Base-by-base conservation (phyloP, 2,797 vertebrate species). In the Pachyuromys duprasi region DNA sequence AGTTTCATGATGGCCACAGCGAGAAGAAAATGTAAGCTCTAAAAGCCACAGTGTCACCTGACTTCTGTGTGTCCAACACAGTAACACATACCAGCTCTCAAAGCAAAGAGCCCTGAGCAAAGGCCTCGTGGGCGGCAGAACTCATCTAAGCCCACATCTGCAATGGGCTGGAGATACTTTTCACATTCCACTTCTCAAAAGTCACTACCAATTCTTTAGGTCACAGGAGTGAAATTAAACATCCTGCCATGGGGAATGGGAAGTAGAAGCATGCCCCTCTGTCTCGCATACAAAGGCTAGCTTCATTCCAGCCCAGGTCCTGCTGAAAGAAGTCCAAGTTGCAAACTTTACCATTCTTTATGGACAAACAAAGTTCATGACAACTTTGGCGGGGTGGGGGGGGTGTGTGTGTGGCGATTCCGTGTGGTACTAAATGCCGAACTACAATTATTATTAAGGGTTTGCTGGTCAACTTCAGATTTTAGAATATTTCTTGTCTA, bases 391-490 rank as follows among this genome's bases (percentile, higher is more conserved):
- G 24, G 72, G n/a, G n/a, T n/a, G n/a, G n/a, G n/a, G n/a, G n/a
- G n/a, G n/a, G n/a, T n/a, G n/a, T n/a, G n/a, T n/a, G 69, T 79
- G 26, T 80, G 92, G 83, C 2, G 92, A n/a, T 49, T 83, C 72
- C 70, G 57, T 72, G 14, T 31, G 76, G 70, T 31, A 84, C 88
- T 75, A n/a, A 93, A 65, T 69, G 86, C 88, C 95, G 96, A 97
- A 92, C 67, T 95, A 92, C 55, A 97, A 62, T 96, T 97, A 79
- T 95, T 96, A 96, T 83, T 79, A 76, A 93, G 92, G 95, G 88
- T 87, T 97, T 97, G 96, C 76, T 96, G 96, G 95, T 86, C 84
- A 90, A 76, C 4, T 94, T 97, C 96, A 94, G 96, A 96, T 96
- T 94, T 95, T 94, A 96, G 86, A 95, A 89, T 93, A 75, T 94